Conservation (phyloP, 2,113 vertebrate genomes). For the Sitta europaea region DNA sequence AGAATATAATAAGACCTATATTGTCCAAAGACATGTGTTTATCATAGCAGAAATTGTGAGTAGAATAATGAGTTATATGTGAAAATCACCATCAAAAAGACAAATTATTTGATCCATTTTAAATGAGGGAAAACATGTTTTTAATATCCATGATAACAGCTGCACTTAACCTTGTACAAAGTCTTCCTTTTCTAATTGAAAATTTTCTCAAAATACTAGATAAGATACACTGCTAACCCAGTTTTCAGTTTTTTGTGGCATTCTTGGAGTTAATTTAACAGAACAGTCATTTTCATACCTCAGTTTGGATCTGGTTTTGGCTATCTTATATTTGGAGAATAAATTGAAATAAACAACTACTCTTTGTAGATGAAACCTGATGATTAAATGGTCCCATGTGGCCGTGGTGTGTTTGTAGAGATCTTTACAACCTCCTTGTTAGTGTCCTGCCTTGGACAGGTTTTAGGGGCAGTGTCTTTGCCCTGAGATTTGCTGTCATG, state of each 20-base stretch:
- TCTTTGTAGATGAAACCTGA: not conserved
- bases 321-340: not conserved
- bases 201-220: not conserved
- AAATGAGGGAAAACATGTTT: not conserved
- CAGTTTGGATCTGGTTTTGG: not conserved
- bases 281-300: not conserved
- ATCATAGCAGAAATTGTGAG: not conserved
- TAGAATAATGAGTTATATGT: not conserved
- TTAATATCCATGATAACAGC: not conserved
- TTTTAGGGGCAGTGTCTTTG: not conserved
- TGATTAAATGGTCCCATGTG: not conserved
- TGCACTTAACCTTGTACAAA: not conserved
- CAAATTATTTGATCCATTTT: not conserved
- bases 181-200: not conserved
- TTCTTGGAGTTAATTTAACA: not conserved
- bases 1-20: not conserved
- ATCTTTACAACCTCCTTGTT: not conserved
- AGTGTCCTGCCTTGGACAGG: not conserved
- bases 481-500: not conserved
- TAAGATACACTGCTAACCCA: not conserved
- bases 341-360: not conserved
- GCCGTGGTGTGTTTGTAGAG: not conserved
- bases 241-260: not conserved
- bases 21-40: not conserved
- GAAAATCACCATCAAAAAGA: not conserved